A percentile compares a stretch with the other conserved stretches of the same genome.
These are phyloP conservation scores for Epistrophe eligans DNA, from an alignment of 2,888 invertebrate species.

Conservation along the genomic window DNA sequence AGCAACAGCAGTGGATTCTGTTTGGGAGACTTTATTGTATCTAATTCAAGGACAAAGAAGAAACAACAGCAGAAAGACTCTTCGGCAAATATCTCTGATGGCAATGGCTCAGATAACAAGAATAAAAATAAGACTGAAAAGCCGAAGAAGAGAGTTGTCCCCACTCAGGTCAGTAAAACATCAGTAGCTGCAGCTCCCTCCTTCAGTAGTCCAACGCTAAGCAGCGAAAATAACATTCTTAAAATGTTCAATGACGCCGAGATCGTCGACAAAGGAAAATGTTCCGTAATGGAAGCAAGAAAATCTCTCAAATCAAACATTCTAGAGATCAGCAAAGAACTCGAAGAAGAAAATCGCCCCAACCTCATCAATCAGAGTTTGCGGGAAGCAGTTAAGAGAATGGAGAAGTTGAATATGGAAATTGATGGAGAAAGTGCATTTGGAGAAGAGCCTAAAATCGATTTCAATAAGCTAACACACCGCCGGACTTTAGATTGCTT, in stretches of 20 bases:
- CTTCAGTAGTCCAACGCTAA: conserved; percentile 80
- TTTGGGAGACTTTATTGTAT: conserved; percentile 81
- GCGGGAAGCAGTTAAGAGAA: conserved; percentile 56
- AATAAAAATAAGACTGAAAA: conserved; percentile 70
- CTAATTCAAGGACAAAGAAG: conserved; percentile 67
- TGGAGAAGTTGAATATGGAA: conserved; percentile 47
- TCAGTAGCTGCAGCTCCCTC: conserved; percentile 65
- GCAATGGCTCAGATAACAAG: conserved; percentile 53
- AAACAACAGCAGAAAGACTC: conserved; percentile 64
- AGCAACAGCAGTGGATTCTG: conserved; percentile 78
- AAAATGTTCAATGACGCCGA: conserved; percentile 80
- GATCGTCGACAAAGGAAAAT: conserved; percentile 79
- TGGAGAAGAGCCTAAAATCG: conserved; percentile 60
- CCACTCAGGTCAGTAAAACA: conserved; percentile 80
- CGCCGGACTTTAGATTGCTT: conserved; percentile 78
- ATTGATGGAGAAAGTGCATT: not conserved
- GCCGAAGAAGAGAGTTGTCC: conserved; percentile 82
- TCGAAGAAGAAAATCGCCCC: conserved; percentile 77
- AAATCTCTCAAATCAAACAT: conserved; percentile 80
- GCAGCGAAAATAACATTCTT: conserved; percentile 82
- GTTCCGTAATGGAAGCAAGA: conserved; percentile 79
- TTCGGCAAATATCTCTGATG: conserved; percentile 40
- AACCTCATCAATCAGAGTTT: conserved; percentile 47
- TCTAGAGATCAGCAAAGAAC: conserved; percentile 79
- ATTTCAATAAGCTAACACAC: conserved; percentile 78